A percentile compares a stretch with the other conserved stretches of the same genome.
These are phyloP conservation scores for Drosophila kepulauana DNA, from an alignment of 1,140 invertebrate genomes.

Conservation along the genomic window DNA sequence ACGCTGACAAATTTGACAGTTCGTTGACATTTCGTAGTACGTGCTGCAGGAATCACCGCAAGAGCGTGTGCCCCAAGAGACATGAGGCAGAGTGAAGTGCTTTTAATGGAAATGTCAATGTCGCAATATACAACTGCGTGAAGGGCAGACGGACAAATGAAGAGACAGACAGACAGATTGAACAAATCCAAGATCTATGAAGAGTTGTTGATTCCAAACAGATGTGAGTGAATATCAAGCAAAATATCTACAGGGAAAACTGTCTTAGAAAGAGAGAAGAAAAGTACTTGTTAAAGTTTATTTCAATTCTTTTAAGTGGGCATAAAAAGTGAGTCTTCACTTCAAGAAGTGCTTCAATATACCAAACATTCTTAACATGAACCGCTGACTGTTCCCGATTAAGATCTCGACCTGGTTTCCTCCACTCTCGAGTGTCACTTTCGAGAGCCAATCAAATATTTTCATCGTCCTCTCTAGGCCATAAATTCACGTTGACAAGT, in stretches of 20 bases:
- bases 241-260: not conserved
- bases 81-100: constrained; percentile 4
- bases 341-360: not conserved
- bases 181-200: not conserved
- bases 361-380: not conserved
- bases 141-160: constrained; percentile 20
- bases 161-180: not conserved
- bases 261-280: too few species aligned
- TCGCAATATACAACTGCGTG: constrained; percentile 43
- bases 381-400: not conserved
- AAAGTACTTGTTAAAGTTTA: too few species aligned
- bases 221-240: constrained; percentile 13
- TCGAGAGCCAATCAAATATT: constrained; percentile 72
- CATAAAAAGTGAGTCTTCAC: not conserved
- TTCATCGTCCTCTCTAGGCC: constrained; percentile 61
- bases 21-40: constrained; percentile 67
- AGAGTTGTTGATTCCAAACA: not conserved
- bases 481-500: constrained; percentile 72
- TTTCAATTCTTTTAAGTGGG: too few species aligned
- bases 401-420: too few species aligned
- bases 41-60: constrained; percentile 17
- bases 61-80: not conserved
- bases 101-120: constrained; percentile 68
- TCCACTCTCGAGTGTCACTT: constrained; percentile 37
- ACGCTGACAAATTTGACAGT: constrained; percentile 72